phyloP scores from a whole-genome alignment of 1,140 invertebrate species.

The Brachionus rotundiformis region DNA sequence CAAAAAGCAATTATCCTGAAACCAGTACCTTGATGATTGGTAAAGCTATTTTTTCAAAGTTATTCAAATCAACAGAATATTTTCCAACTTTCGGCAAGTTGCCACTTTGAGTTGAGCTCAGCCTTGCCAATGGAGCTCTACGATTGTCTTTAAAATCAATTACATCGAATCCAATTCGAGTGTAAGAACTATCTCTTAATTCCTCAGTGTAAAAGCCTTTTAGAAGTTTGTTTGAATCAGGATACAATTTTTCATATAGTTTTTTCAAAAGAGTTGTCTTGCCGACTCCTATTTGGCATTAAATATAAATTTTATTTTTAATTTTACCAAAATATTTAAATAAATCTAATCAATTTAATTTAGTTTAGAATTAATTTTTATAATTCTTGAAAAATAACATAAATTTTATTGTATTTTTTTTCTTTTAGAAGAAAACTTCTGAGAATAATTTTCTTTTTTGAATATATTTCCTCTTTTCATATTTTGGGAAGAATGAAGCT shows the following conservation, averaged over 20 bases:
- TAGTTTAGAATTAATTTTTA: too few relatives aligned
- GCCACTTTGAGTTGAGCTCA: not conserved
- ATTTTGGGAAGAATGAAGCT: too few relatives aligned
- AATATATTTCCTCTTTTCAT: too few relatives aligned
- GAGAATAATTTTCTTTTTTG: too few relatives aligned
- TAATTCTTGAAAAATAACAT: too few relatives aligned
- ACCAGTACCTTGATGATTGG: not conserved
- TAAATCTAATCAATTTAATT: not conserved
- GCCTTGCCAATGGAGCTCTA: conserved; percentile 3
- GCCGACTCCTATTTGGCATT: not conserved
- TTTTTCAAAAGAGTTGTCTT: conserved; percentile 24
- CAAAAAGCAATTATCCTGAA: not conserved
- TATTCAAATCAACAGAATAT: conserved; percentile 23
- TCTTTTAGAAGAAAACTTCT: too few relatives aligned
- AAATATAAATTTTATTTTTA: not conserved
- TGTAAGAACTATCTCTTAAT: not conserved
- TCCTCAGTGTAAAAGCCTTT: conserved; percentile 51
- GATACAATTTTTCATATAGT: not conserved
- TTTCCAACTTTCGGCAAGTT: conserved; percentile 19
- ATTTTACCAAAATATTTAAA: not conserved
- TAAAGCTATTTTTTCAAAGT: conserved; percentile 29
- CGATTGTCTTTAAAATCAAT: not conserved
- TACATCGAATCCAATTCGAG: conserved; percentile 39
- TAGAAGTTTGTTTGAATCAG: not conserved
- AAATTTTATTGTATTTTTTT: too few relatives aligned